Evolutionary conservation across 2,888 invertebrate genomes (phyloP), one percentile per base, ranked within the genome.

Genomic region (Hedychridium roseum): DNA sequence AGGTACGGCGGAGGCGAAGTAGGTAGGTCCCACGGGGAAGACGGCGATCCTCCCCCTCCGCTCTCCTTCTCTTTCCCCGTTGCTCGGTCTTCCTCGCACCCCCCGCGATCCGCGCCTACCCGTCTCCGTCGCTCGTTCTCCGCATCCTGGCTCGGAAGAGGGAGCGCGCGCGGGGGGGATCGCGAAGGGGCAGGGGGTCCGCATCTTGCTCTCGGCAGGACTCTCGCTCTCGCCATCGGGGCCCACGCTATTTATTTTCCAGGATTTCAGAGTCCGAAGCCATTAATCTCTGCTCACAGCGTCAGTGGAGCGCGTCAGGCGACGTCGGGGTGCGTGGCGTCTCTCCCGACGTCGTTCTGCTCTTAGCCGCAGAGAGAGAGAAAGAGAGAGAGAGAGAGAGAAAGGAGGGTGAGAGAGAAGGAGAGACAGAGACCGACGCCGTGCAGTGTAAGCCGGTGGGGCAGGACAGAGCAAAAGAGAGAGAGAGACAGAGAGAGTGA

Each of bases 221-320:
- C 62, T 66, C 66, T 61, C 64, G 59, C 64, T 64, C 64, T 64
- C 64, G 64, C 64, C 59, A 59, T 64, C 65, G 64, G 57, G 65
- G 68, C 67, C 66, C 67, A 65, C 64, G 74, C 76, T 76, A 77
- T 78, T 78, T 78, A 76, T 78, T 78, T 78, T 76, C 76, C 73
- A 70, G 76, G 77, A 78, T 77, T 76, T 76, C 75, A 73, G 74
- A 76, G 77, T 76, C 74, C 76, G 74, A 74, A 68, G 71, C 73
- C 74, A 79, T 78, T 78, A 78, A 78, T 78, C 78, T 75, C 68
- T 57, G 64, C 65, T 68, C 64, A 66, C 66, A 69, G 70, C 76
- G 71, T 76, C 76, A 71, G 73, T 74, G 73, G 73, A 76, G 78
- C 76, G 76, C 72, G 74, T 76, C 75, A 73, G 71, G 66, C 76